These are phyloP conservation scores for Aleiodes alternator DNA, from an alignment of 2,888 invertebrate species.

Conservation along the genomic window DNA sequence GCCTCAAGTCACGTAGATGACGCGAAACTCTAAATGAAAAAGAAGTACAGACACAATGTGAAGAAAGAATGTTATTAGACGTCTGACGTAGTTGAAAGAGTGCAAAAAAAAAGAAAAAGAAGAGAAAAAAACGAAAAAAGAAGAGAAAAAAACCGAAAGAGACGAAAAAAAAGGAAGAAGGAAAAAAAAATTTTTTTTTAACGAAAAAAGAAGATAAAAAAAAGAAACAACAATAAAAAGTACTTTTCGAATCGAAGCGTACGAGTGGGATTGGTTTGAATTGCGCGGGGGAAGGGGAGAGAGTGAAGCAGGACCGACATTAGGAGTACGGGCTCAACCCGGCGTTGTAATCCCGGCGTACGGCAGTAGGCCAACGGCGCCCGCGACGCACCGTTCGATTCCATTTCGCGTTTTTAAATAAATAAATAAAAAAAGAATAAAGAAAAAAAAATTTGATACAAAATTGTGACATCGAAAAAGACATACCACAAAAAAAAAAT, in stretches of 20 bases:
- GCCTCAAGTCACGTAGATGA: too few species aligned
- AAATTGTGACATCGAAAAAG: too few species aligned
- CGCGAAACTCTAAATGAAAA: too few species aligned
- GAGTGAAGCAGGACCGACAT: slow-evolving; percentile 47
- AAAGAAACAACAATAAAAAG: not conserved
- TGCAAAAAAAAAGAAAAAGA: not conserved
- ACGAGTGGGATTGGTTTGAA: slow-evolving; percentile 48
- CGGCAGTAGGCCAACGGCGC: slow-evolving; percentile 73
- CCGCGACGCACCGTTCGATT: slow-evolving; percentile 65
- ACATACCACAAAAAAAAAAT: too few species aligned
- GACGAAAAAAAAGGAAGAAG: too few species aligned
- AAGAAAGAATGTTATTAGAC: slow-evolving; percentile 22
- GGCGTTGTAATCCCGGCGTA: slow-evolving; percentile 51
- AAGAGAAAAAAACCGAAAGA: too few species aligned
- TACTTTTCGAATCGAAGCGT: slow-evolving; percentile 38
- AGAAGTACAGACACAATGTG: too few species aligned
- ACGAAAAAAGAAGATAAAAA: too few species aligned
- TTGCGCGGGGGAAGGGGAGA: slow-evolving; percentile 41
- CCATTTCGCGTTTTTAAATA: slow-evolving; percentile 34
- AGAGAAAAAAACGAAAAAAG: too few species aligned
- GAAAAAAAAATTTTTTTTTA: too few species aligned
- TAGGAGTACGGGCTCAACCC: slow-evolving; percentile 42
- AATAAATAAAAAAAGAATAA: not conserved
- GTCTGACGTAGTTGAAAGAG: slow-evolving; percentile 15
- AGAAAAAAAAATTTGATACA: too few species aligned